phyloP scores from a whole-genome alignment of 2,888 invertebrate species.

The Spodoptera littoralis region DNA sequence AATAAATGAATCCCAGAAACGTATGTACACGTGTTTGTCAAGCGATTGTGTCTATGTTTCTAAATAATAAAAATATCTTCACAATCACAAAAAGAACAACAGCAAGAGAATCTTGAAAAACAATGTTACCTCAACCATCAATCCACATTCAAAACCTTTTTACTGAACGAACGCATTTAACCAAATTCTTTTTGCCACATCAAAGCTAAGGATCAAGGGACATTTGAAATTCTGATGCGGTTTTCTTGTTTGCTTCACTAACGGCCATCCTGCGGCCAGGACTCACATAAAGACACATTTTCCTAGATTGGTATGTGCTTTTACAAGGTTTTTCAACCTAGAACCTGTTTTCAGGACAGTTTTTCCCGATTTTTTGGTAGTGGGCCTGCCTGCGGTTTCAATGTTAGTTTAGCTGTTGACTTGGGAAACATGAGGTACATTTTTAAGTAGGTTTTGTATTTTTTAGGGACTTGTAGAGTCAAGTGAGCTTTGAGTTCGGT shows the following conservation, averaged over 20 bases:
- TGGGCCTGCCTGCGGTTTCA: background rate
- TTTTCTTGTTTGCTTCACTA: constrained; percentile 68
- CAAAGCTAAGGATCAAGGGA: constrained; percentile 59
- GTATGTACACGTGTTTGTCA: too few relatives aligned
- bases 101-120: constrained; percentile 51
- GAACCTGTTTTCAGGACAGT: constrained; percentile 3
- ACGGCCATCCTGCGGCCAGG: constrained; percentile 43
- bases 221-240: constrained; percentile 76
- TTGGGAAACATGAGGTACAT: background rate
- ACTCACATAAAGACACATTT: constrained; percentile 43
- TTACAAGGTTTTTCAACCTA: constrained; percentile 23
- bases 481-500: background rate
- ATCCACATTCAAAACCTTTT: constrained; percentile 52
- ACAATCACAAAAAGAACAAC: constrained; percentile 5
- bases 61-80: background rate
- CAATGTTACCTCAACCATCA: constrained; percentile 44
- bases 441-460: constrained; percentile 1
- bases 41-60: background rate
- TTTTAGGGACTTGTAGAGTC: background rate
- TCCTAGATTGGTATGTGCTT: constrained; percentile 50
- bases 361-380: constrained; percentile 16
- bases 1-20: background rate
- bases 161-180: constrained; percentile 56
- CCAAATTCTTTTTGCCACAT: constrained; percentile 61
- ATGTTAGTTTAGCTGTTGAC: constrained; percentile 11